These are phyloP conservation scores for Diacarnus erythraeanus DNA, from an alignment of 37 sponge, comb jelly and placozoan genomes.

Conservation along the genomic window DNA sequence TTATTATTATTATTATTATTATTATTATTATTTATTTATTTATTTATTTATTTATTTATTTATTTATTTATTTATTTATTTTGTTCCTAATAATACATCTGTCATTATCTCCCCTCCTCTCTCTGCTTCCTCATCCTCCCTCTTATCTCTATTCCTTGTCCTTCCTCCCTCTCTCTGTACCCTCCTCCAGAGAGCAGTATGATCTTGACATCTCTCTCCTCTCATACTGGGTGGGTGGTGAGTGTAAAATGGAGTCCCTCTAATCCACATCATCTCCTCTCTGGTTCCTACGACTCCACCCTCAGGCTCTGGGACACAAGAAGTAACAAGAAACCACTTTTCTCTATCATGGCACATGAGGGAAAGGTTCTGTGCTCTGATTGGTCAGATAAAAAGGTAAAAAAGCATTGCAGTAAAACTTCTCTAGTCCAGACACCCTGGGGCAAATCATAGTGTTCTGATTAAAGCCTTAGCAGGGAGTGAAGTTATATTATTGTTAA, in stretches of 20 bases:
- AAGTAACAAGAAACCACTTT: slow-evolving; percentile 74
- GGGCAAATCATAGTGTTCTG: no score
- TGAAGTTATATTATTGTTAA: neutral
- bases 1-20: neutral
- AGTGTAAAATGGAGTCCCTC: slow-evolving; percentile 72
- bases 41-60: neutral
- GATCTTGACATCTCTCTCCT: slow-evolving; percentile 54
- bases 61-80: neutral
- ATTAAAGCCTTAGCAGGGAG: no score
- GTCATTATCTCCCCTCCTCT: neutral
- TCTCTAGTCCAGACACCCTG: no score
- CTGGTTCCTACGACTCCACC: slow-evolving; percentile 86
- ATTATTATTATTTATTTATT: neutral
- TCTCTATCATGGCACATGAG: slow-evolving; percentile 74
- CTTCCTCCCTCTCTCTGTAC: neutral
- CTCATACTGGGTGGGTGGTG: slow-evolving; percentile 87
- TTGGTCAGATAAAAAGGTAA: slow-evolving; percentile 65
- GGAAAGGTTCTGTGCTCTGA: slow-evolving; percentile 84
- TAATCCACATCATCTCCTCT: slow-evolving; percentile 75
- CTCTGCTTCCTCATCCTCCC: neutral
- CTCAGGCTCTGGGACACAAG: slow-evolving; percentile 85
- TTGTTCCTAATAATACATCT: neutral
- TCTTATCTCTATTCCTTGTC: neutral
- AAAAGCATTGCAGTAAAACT: no score
- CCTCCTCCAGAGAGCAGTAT: slow-evolving; percentile 36